Base-by-base conservation (phyloP, 2,113 vertebrate genomes). In the Chroicocephalus ridibundus region DNA sequence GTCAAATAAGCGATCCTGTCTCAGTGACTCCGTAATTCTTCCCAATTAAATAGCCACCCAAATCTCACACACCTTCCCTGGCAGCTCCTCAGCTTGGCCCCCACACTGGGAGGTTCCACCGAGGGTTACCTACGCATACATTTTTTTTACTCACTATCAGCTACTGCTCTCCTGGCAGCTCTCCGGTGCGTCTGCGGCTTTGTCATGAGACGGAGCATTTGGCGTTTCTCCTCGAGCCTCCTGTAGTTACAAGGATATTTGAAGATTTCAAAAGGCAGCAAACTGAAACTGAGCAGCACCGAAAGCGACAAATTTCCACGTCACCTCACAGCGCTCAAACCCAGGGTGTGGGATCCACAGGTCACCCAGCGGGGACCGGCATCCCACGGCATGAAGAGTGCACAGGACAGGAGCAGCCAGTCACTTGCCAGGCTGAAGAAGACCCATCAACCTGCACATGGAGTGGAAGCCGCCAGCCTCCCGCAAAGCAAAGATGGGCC, bases 281-380 rank as follows among this genome's bases (percentile, higher is more conserved):
- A 47, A 58, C 32, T n/a, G 70, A 62, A 68, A 42, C 38, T 4
- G 44, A 91, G 42, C 60, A 57, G 15, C 36, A 18, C 13, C 36
- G 4, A 47, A 81, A 86, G 58, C 1, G 4, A 17, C 1, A 1
- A n/a, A 44, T 40, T 87, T 78, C 46, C 20, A 21, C 0, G 0
- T 44, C 42, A 74, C 10, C 20, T 70, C 52, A 34, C 0, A 11
- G 62, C 4, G 2, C 68, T 64, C 52, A 46, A 34, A 72, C 17
- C 3, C 15, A 40, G 40, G 9, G 10, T n/a, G 29, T 61, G 77
- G 42, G 54, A 77, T 74, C 24, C n/a, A 20, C 1, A 0, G 40
- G 68, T 60, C 58, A 69, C 4, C 0, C 57, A 66, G 18, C 2
- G 0, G 15, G 26, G 31, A 91, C 18, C 3, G 5, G 24, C 36